Evolutionary conservation across 2,797 vertebrate genomes (phyloP), one percentile per base, ranked within the genome.

Genomic region (Serranus cabrilla): DNA sequence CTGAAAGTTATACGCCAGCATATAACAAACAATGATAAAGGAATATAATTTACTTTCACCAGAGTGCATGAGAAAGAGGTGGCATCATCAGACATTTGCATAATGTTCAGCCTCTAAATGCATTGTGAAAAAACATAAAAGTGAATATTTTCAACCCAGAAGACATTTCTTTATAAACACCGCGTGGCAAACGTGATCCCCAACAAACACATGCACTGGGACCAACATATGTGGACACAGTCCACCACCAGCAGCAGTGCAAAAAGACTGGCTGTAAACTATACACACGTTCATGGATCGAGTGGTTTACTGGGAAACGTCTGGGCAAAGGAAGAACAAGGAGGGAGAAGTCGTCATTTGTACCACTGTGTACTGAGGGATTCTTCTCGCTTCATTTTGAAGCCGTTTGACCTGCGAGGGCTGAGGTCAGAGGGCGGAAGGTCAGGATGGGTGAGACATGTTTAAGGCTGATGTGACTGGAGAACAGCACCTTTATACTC

Each of bases 341-440:
- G 42, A 25, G 17, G 47, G 54, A 70, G 54, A 11, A 50, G 66
- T 65, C 75, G 16, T 93, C 89, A 92, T 85, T 89, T 90, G 84
- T 86, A 89, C 87, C 88, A 87, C 60, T 76, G 69, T 86, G 43
- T 45, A 74, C 81, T 84, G 69, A 60, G 74, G 78, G 88, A 90
- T 60, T 94, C 91, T 70, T 94, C 92, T 79, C 74, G 82, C 75
- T 67, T 92, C 78, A 67, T 76, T 89, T 83, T 85, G 81, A 91
- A 84, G 73, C 87, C 84, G 4, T 93, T 92, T 81, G 92, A 91
- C 83, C 92, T 94, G 84, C 84, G 86, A 62, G 91, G 85, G 78
- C 91, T 93, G 79, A 82, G 81, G 82, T 89, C 81, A 94, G 80
- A 91, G 82, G 76, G 52, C 2, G 74, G 0, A 37, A 77, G 54